Percentiles rank a stretch among this genome's conserved stretches.
Conservation (phyloP, 2,113 vertebrate genomes). For the Rhineura floridana region DNA sequence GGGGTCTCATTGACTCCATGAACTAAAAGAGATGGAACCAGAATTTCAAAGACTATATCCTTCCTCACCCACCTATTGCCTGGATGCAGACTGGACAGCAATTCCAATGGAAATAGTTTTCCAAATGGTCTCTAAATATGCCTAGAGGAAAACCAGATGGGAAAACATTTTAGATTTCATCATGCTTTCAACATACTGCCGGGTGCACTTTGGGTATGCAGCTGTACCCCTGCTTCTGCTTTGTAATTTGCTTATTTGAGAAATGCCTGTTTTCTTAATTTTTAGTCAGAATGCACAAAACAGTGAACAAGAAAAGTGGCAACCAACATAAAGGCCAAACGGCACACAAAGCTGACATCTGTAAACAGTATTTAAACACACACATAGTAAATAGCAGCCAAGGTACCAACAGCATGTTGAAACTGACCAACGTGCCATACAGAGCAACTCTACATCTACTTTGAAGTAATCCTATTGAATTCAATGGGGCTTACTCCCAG, state of each 20-base stretch:
- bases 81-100: not conserved
- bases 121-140: not conserved
- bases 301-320: too few relatives aligned
- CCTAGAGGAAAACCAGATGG: not conserved
- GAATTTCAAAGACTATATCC: not conserved
- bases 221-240: not conserved
- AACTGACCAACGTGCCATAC: too few relatives aligned
- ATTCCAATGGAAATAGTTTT: not conserved
- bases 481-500: too few relatives aligned
- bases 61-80: not conserved
- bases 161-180: not conserved
- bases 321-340: too few relatives aligned
- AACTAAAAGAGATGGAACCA: not conserved
- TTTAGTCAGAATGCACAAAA: not conserved
- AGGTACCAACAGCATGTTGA: too few relatives aligned
- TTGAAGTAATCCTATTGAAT: too few relatives aligned
- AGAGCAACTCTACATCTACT: too few relatives aligned
- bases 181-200: not conserved
- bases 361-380: too few relatives aligned
- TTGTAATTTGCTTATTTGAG: not conserved
- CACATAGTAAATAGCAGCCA: too few relatives aligned
- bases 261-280: not conserved
- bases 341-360: too few relatives aligned
- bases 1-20: not conserved
- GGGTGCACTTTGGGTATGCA: not conserved